Conservation (phyloP, 1,140 invertebrate genomes). For the Coelopa frigida region DNA sequence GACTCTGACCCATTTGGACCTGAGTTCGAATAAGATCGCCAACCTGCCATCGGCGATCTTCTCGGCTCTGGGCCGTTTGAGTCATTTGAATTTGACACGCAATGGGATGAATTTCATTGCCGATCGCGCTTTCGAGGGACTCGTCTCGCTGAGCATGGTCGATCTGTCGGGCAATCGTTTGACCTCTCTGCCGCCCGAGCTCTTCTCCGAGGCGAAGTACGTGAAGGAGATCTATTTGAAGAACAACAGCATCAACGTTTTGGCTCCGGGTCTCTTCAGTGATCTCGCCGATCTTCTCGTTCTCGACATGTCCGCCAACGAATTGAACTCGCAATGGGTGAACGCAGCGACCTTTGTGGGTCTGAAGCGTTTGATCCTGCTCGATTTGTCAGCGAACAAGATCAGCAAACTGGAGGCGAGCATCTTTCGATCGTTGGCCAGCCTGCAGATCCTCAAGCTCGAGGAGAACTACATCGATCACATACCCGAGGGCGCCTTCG, state of each 20-base stretch:
- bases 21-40: constrained; percentile 77
- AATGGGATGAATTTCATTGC: constrained; percentile 70
- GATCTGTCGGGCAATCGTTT: constrained; percentile 76
- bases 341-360: constrained; percentile 79
- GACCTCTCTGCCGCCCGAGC: constrained; percentile 70
- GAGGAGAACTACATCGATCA: constrained; percentile 77
- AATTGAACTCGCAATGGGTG: constrained; percentile 79
- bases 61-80: constrained; percentile 58
- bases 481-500: constrained; percentile 75
- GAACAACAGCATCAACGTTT: constrained; percentile 79
- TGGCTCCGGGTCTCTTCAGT: constrained; percentile 77
- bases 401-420: constrained; percentile 70
- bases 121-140: constrained; percentile 72
- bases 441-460: constrained; percentile 71
- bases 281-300: constrained; percentile 72
- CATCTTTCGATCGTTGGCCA: constrained; percentile 73
- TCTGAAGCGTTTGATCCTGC: constrained; percentile 67
- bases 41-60: constrained; percentile 68
- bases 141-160: constrained; percentile 66
- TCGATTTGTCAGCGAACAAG: constrained; percentile 75
- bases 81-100: constrained; percentile 58
- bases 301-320: constrained; percentile 78
- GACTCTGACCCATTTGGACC: constrained; percentile 65
- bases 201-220: constrained; percentile 72
- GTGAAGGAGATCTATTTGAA: constrained; percentile 75